A percentile compares a stretch with the other conserved stretches of the same genome.
These are phyloP conservation scores for Melipona bicolor DNA, from an alignment of 2,888 invertebrate genomes.

Conservation along the genomic window DNA sequence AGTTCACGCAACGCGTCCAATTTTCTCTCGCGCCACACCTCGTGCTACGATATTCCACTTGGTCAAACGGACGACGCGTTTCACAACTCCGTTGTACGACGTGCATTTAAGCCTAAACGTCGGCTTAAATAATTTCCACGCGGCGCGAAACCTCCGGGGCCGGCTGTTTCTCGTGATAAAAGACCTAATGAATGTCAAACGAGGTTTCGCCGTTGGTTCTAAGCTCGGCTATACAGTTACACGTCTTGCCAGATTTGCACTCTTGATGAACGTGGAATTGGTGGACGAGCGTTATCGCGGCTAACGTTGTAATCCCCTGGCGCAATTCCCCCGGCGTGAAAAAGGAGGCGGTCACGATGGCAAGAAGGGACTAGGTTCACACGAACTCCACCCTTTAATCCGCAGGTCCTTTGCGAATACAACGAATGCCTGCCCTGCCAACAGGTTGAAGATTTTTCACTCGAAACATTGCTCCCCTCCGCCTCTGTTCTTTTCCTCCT, in stretches of 20 bases:
- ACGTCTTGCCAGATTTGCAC: slow-evolving; percentile 9
- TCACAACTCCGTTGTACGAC: neutral
- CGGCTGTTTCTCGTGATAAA: slow-evolving; percentile 11
- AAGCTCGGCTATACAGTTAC: neutral
- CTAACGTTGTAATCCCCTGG: slow-evolving; percentile 48
- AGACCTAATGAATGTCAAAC: slow-evolving; percentile 17
- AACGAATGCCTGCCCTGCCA: slow-evolving; percentile 33
- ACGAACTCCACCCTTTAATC: slow-evolving; percentile 61
- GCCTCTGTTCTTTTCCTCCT: slow-evolving; percentile 23
- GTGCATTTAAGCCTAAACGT: neutral
- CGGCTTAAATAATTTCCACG: slow-evolving; percentile 6
- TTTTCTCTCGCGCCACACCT: neutral
- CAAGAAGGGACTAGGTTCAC: slow-evolving; percentile 42
- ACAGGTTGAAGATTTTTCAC: slow-evolving; percentile 50
- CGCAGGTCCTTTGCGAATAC: slow-evolving; percentile 46
- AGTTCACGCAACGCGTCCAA: neutral
- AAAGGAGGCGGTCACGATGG: slow-evolving; percentile 28
- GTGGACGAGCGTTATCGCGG: slow-evolving; percentile 33
- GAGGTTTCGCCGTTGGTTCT: neutral
- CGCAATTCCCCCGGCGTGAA: slow-evolving; percentile 50
- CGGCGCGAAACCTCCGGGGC: neutral
- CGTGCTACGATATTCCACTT: no score
- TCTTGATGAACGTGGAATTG: slow-evolving; percentile 35
- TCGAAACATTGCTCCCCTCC: neutral
- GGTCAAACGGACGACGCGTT: neutral